Evolutionary conservation across 2,797 vertebrate species (phyloP), one percentile per base, ranked within the genome.

Genomic region (Arctocebus calabarensis): DNA sequence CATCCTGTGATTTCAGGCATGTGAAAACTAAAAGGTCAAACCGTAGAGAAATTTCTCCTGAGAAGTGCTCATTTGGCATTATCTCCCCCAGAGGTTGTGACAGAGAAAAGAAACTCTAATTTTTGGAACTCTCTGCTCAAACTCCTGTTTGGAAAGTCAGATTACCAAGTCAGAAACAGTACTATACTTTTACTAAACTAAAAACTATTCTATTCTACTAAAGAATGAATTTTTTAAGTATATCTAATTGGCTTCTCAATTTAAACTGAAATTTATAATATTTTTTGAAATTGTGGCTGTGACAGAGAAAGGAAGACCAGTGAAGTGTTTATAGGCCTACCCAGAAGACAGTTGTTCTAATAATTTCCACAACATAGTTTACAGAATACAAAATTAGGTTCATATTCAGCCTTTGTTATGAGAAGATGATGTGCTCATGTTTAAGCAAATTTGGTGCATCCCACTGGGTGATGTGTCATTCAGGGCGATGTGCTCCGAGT

Each of bases 361-460:
- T 83, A 83, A 71, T 94, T 61, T 86, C 59, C 81, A 84, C 23
- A 32, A 90, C 82, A 84, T 43, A 77, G 84, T 96, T 93, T 91
- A 92, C 64, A 62, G 2, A 62, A 96, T 90, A 90, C 62, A 96
- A 97, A 97, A 94, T 43, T 12, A 79, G 94, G 93, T 93, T 59
- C 48, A 16, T 32, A 84, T 11, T 71, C 74, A 93, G 88, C 45
- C 96, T 96, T 92, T 93, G 92, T 96, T 85, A 79, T 0, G 87
- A 90, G 84, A 89, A 81, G 96, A 97, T 61, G 93, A 96, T 70
- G 70, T 70, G 78, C 92, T 96, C 86, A 92, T 2, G 7, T 81
- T 96, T 95, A 97, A 97, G 96, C 75, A 81, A 96, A 97, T 83
- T n/a, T 29, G 68, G 96, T 45, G 90, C 16, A 83, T 98, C 97